These are phyloP conservation scores for Helarctos malayanus DNA, from an alignment of 2,797 vertebrate genomes.

Conservation along the genomic window DNA sequence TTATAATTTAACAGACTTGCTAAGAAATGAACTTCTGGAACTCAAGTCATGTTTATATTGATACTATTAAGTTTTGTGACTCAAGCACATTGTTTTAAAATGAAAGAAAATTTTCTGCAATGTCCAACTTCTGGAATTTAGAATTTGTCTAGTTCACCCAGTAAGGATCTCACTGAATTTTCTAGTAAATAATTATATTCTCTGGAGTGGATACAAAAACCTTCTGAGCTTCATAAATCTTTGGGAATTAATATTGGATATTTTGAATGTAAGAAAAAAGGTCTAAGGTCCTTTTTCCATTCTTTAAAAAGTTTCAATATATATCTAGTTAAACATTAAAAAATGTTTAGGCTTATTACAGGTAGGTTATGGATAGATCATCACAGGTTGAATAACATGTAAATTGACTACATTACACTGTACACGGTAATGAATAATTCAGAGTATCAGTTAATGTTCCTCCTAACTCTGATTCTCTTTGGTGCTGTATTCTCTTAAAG, in stretches of 20 bases:
- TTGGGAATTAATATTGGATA: conserved; percentile 50
- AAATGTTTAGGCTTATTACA: conserved; percentile 35
- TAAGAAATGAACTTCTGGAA: conserved; percentile 37
- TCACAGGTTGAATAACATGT: conserved; percentile 56
- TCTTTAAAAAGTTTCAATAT: conserved; percentile 60
- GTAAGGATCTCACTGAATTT: conserved; percentile 56
- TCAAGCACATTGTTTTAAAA: conserved; percentile 18
- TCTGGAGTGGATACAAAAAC: background rate
- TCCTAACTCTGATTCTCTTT: background rate
- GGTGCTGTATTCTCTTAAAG: background rate
- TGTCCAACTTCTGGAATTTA: conserved; percentile 7
- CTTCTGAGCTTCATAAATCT: conserved; percentile 45
- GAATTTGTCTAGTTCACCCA: background rate
- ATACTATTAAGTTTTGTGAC: conserved; percentile 15
- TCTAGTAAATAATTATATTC: conserved; percentile 28
- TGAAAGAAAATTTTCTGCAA: background rate
- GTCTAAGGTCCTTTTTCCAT: background rate
- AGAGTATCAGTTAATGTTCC: background rate
- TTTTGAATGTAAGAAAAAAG: conserved; percentile 22
- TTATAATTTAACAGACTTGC: conserved; percentile 28
- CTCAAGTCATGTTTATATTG: background rate
- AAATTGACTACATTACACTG: conserved; percentile 43
- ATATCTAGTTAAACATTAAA: conserved; percentile 53
- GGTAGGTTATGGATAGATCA: conserved; percentile 5
- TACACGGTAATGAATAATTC: conserved; percentile 55